Base-by-base conservation (phyloP, 2,113 vertebrate genomes). In the Psettodes erumei region DNA sequence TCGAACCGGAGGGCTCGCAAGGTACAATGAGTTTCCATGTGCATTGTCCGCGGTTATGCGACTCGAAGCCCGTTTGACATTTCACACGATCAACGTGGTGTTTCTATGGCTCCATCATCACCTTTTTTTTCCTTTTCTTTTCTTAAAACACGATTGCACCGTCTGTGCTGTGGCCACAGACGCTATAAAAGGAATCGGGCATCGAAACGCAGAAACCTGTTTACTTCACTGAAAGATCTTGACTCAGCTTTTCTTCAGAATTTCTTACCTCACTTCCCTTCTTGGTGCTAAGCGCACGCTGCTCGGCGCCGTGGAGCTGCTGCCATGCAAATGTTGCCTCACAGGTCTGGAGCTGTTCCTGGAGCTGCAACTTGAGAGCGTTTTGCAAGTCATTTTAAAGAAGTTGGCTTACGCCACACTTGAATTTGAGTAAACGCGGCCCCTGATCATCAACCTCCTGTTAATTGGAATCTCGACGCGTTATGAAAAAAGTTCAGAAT, bases 1-100 rank as follows among this genome's bases (percentile, higher is more conserved):
- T 0, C 87, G 94, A 56, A 97, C 95, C 0, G 97, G 97, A 89
- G 97, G 97, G 67, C 95, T 97, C 0, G 97, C 97, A 86, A 96
- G 97, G 97, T 98, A 94, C 88, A 85, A 25, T 73, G 56, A 60
- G 0, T 75, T 48, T 80, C 10, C 19, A 23, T 27, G 7, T 25
- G 43, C 18, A n/a, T 48, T n/a, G 6, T 55, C n/a, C 42, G 42
- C 21, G 48, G 30, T 37, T 13, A 16, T 27, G 2, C 8, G 0
- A 21, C 2, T 25, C 19, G 28, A 6, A 43, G 4, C n/a, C 45
- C 43, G 3, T 23, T 61, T 71, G 21, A n/a, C 51, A 28, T 48
- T 30, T 5, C 19, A 48, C 9, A 19, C 38, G 16, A 70, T 43
- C 51, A 25, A n/a, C 19, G 42, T 30, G 9, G 33, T n/a, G n/a